Conservation (phyloP, 53 echinoderm and acorn worm genomes). For the Echinometra lucunter region DNA sequence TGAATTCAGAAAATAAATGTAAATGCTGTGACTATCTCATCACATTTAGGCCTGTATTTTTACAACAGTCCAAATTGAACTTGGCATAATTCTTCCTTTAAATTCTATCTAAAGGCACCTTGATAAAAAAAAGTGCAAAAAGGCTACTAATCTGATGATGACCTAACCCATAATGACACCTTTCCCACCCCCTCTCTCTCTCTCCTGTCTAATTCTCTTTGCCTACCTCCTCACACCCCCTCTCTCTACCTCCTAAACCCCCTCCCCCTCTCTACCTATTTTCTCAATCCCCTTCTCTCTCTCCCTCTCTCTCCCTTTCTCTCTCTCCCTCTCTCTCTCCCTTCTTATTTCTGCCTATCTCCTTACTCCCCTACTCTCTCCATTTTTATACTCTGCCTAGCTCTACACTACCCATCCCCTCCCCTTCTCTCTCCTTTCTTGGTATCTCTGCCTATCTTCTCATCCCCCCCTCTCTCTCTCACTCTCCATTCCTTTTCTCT, state of each 20-base stretch:
- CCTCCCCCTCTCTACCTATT: not conserved
- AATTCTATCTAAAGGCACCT: not conserved
- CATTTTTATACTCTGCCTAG: too few species aligned
- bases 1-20: not conserved
- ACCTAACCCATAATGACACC: not conserved
- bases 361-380: too few species aligned
- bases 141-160: not conserved
- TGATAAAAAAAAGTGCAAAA: not conserved
- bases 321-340: too few species aligned
- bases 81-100: not conserved
- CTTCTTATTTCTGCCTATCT: too few species aligned
- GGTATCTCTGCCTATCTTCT: too few species aligned
- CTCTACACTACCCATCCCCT: too few species aligned
- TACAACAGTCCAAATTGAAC: not conserved
- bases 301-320: too few species aligned
- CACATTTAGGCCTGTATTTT: not conserved
- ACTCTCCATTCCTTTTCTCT: too few species aligned
- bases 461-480: too few species aligned
- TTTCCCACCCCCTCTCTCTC: too few species aligned
- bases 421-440: not conserved
- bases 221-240: too few species aligned
- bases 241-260: not conserved
- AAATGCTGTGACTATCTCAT: not conserved
- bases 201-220: too few species aligned
- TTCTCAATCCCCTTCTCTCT: not conserved